phyloP scores from a whole-genome alignment of 1,140 invertebrate genomes.

The Aradophagus sp. region DNA sequence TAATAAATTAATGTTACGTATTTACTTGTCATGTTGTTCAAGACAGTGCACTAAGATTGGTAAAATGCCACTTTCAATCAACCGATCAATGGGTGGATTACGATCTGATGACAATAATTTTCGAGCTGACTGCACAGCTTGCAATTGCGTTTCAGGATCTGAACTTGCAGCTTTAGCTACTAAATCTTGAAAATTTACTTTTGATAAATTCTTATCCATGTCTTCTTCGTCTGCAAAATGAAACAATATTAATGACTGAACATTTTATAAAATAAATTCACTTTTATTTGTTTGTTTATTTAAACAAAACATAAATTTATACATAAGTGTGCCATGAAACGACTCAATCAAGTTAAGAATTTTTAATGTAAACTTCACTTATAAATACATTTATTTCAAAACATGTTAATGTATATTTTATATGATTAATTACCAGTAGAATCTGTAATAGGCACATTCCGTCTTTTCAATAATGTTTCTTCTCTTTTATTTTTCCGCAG shows the following conservation, averaged over 20 bases:
- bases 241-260: too few species aligned
- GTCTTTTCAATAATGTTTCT: conserved; percentile 94
- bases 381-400: background rate
- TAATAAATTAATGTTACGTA: too few species aligned
- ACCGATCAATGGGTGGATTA: conserved; percentile 98
- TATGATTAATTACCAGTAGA: conserved; percentile 78
- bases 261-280: background rate
- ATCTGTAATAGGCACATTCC: conserved; percentile 92
- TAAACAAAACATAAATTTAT: too few species aligned
- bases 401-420: background rate
- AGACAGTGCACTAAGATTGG: conserved; percentile 95
- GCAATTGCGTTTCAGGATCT: conserved; percentile 84
- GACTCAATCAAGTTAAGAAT: too few species aligned
- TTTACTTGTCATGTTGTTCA: conserved; percentile 84
- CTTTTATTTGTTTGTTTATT: background rate
- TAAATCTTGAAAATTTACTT: conserved; percentile 80
- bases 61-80: conserved; percentile 94
- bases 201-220: conserved; percentile 80
- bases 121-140: conserved; percentile 89
- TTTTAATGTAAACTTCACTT: too few species aligned
- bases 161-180: conserved; percentile 83
- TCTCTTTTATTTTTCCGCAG: conserved; percentile 97
- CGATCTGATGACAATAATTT: conserved; percentile 97
- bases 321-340: too few species aligned
- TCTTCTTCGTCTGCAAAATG: conserved; percentile 83